These are phyloP conservation scores for Neoseiulus cucumeris DNA, from an alignment of 1,140 invertebrate genomes.

Conservation along the genomic window DNA sequence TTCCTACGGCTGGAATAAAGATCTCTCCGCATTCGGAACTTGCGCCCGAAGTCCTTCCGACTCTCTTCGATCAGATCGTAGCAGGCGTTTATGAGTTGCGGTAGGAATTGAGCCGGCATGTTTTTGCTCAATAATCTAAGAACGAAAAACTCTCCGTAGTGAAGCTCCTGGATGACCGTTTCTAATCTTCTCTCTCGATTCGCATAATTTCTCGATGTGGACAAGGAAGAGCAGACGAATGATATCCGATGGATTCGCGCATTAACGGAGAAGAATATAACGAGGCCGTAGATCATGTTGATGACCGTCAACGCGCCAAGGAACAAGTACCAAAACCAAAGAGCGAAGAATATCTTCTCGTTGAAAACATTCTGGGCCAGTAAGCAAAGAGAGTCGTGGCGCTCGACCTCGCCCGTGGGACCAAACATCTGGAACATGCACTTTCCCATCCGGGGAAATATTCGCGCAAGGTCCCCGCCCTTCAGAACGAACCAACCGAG, in stretches of 20 bases:
- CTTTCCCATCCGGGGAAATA: neutral
- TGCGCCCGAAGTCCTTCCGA: neutral
- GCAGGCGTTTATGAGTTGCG: neutral
- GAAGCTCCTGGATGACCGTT: neutral
- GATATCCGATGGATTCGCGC: too few relatives aligned
- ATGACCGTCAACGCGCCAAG: neutral
- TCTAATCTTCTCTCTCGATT: neutral
- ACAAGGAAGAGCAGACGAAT: neutral
- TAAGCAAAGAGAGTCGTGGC: neutral
- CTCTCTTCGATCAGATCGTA: neutral
- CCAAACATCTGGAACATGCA: neutral
- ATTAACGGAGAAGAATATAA: neutral
- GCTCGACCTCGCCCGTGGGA: neutral
- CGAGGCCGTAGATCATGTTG: neutral
- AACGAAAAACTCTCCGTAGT: neutral
- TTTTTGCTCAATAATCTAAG: constrained; percentile 3
- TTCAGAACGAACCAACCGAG: neutral
- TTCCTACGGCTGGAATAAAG: too few relatives aligned
- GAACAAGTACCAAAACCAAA: neutral
- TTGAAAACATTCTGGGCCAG: constrained; percentile 4
- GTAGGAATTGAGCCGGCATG: neutral
- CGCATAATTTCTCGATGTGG: neutral
- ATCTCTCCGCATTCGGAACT: too few relatives aligned
- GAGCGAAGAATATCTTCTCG: neutral
- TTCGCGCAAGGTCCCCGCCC: neutral